Conservation (phyloP, 2,888 invertebrate species). For the Apamea crenata region DNA sequence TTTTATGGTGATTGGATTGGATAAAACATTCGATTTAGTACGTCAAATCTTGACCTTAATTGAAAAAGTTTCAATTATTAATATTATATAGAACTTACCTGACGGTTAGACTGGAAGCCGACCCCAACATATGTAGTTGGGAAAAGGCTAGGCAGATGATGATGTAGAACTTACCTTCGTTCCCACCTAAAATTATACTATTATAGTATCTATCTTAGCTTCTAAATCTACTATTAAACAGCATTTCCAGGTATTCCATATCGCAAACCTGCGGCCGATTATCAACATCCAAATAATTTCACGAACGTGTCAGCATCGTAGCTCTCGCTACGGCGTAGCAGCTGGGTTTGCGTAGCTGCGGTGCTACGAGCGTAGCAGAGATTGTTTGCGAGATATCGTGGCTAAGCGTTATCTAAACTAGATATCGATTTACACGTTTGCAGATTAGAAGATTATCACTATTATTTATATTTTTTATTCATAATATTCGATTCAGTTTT, state of each 20-base stretch:
- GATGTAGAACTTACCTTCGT: neutral
- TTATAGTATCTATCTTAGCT: neutral
- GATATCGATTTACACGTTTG: slow-evolving; percentile 17
- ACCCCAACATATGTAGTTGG: no score
- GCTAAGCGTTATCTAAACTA: slow-evolving; percentile 23
- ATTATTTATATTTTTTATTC: no score
- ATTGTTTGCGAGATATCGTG: slow-evolving; percentile 39
- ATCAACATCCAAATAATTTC: slow-evolving; percentile 41
- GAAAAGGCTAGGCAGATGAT: no score
- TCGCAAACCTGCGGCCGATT: slow-evolving; percentile 17
- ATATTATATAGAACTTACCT: neutral
- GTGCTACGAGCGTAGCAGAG: slow-evolving; percentile 57
- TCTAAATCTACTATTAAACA: neutral
- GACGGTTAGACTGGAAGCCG: no score
- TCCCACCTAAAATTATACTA: neutral
- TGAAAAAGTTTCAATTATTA: neutral
- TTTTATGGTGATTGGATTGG: neutral
- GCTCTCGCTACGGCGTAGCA: slow-evolving; percentile 57
- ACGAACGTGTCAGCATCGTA: slow-evolving; percentile 49
- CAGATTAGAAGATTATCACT: neutral
- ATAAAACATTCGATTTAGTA: neutral
- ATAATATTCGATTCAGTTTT: neutral
- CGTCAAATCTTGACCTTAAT: neutral
- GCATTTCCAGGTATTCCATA: neutral
- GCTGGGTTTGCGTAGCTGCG: slow-evolving; percentile 48